Evolutionary conservation across 1,140 invertebrate genomes (phyloP).

Genomic region (Scaptomyza hsui): DNA sequence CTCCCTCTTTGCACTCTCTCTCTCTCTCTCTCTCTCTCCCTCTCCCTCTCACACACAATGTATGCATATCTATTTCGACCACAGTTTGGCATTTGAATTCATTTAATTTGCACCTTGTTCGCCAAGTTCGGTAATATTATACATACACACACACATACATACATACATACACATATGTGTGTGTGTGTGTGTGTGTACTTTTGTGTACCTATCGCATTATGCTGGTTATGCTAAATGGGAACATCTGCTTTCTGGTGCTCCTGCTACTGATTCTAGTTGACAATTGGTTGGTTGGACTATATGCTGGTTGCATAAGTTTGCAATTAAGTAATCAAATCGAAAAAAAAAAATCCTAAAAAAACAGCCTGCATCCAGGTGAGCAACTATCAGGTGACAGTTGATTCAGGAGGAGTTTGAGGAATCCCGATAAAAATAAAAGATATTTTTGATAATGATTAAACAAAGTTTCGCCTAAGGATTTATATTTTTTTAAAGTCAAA

Average conservation of each 20-base stretch:
- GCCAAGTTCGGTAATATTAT: slow-evolving; percentile 65
- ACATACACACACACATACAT: slow-evolving; percentile 7
- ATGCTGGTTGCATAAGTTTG: slow-evolving; percentile 16
- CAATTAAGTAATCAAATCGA: background rate
- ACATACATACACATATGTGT: background rate
- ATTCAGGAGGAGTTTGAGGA: too few relatives aligned
- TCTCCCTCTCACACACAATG: background rate
- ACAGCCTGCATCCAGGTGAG: background rate
- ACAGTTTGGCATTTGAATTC: slow-evolving; percentile 68
- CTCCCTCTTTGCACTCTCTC: slow-evolving; percentile 8
- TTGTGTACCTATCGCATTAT: slow-evolving; percentile 34
- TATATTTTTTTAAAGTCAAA: too few relatives aligned
- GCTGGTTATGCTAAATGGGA: slow-evolving; percentile 25
- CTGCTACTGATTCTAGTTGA: background rate
- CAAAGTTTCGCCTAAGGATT: too few relatives aligned
- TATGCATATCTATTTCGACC: slow-evolving; percentile 24
- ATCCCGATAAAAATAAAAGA: too few relatives aligned
- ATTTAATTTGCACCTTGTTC: slow-evolving; percentile 80
- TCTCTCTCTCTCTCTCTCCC: slow-evolving; percentile 6
- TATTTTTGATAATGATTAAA: too few relatives aligned
- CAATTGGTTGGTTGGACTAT: background rate
- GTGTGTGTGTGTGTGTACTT: background rate
- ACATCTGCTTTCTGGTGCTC: slow-evolving; percentile 20
- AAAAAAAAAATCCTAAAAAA: too few relatives aligned
- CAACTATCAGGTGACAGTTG: slow-evolving; percentile 4